phyloP scores from a whole-genome alignment of 2,113 vertebrate genomes.

The Camelus dromedarius region DNA sequence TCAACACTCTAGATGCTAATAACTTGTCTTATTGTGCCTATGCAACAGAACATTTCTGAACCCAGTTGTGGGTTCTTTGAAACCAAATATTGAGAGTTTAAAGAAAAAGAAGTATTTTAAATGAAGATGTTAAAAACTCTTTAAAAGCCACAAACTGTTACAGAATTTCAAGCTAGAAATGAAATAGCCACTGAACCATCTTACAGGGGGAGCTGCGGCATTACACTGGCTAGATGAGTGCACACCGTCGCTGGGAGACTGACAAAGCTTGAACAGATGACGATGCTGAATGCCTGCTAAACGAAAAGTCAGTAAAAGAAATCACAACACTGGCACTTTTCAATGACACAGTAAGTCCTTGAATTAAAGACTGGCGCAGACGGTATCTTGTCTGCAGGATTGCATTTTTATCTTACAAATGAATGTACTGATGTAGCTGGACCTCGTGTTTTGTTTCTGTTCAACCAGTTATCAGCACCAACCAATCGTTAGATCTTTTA shows the following conservation, averaged over 20 bases:
- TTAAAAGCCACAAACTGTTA: background rate
- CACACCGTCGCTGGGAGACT: fast-evolving
- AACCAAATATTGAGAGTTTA: background rate
- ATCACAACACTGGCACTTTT: background rate
- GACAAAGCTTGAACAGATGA: fast-evolving
- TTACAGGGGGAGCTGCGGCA: background rate
- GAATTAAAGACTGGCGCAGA: background rate
- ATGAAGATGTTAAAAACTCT: background rate
- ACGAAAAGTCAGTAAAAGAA: background rate
- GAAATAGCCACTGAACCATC: background rate
- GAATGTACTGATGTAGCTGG: fast-evolving
- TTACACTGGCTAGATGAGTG: fast-evolving
- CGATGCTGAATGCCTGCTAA: background rate
- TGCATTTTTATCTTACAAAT: background rate
- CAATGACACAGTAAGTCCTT: background rate
- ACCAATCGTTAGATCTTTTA: background rate
- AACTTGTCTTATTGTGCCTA: background rate
- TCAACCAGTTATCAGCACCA: no score
- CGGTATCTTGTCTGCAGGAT: background rate
- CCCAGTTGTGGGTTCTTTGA: background rate
- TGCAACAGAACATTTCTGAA: background rate
- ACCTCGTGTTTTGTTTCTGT: background rate
- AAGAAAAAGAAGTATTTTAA: background rate
- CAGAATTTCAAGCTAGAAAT: background rate
- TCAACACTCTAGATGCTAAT: background rate